Conservation (phyloP, 2,888 invertebrate species). For the Cepaea hortensis region DNA sequence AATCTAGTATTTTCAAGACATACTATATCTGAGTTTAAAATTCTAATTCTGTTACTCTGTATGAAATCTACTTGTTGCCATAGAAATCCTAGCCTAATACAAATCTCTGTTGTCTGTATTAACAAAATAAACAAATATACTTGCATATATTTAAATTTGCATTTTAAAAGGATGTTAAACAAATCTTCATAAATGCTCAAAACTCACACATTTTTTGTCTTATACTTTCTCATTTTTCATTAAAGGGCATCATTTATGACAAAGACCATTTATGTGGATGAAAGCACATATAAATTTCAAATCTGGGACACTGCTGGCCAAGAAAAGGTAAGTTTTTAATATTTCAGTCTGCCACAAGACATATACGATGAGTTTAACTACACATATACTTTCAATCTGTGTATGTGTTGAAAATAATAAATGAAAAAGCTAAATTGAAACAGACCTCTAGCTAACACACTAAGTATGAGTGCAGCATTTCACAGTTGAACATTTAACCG, state of each 20-base stretch:
- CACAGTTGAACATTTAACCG: too few species aligned
- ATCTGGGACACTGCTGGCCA: constrained; percentile 78
- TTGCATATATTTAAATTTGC: neutral
- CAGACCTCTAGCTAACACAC: too few species aligned
- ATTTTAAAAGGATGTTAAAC: neutral
- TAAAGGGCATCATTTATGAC: constrained; percentile 77
- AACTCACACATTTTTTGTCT: neutral
- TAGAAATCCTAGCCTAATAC: neutral
- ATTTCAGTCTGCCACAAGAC: too few species aligned
- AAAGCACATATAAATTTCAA: constrained; percentile 74
- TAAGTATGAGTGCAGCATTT: too few species aligned
- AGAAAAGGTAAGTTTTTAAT: constrained; percentile 70
- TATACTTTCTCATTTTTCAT: neutral
- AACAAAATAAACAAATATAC: neutral
- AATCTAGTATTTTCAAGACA: too few species aligned
- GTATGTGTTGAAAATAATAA: too few species aligned
- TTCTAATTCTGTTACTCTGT: too few species aligned
- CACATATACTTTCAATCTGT: too few species aligned
- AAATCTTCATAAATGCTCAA: neutral
- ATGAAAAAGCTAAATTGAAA: too few species aligned
- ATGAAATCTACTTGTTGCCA: too few species aligned
- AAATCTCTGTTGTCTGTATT: neutral
- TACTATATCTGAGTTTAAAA: too few species aligned
- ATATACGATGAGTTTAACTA: too few species aligned
- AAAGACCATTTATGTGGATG: constrained; percentile 74